Conservation (phyloP, 2,797 vertebrate genomes). For the Pseudocheirus occidentalis region DNA sequence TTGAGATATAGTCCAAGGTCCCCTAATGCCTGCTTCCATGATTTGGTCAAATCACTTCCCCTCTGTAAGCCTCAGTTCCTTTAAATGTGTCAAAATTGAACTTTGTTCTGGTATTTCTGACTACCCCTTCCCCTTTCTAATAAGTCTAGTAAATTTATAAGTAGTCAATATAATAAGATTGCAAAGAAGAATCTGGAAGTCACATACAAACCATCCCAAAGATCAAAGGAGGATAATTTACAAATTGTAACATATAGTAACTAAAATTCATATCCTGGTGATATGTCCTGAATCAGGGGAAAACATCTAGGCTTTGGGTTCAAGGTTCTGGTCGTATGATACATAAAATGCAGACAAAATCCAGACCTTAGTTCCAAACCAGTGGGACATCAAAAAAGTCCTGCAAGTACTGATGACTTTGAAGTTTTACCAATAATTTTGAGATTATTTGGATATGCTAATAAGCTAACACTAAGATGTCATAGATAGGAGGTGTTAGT, state of each 20-base stretch:
- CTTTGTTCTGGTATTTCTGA: neutral
- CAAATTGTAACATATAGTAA: neutral
- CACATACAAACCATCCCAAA: neutral
- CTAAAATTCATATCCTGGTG: neutral
- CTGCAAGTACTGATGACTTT: neutral
- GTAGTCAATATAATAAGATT: neutral
- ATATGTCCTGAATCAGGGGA: neutral
- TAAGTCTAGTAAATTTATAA: neutral
- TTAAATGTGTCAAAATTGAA: neutral
- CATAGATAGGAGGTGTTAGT: neutral
- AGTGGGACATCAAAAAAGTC: neutral
- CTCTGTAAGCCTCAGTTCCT: neutral
- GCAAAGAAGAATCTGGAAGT: neutral
- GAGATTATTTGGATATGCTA: neutral
- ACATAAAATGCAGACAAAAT: neutral
- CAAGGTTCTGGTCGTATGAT: neutral
- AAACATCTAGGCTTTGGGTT: neutral
- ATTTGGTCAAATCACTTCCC: neutral
- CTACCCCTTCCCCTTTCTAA: neutral
- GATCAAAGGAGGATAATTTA: neutral
- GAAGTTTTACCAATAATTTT: neutral
- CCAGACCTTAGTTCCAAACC: neutral
- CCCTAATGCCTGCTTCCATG: neutral
- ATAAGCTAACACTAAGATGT: neutral
- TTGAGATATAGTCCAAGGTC: neutral